These are phyloP conservation scores for Polyommatus iphigenia DNA, from an alignment of 2,888 invertebrate genomes.

Conservation along the genomic window DNA sequence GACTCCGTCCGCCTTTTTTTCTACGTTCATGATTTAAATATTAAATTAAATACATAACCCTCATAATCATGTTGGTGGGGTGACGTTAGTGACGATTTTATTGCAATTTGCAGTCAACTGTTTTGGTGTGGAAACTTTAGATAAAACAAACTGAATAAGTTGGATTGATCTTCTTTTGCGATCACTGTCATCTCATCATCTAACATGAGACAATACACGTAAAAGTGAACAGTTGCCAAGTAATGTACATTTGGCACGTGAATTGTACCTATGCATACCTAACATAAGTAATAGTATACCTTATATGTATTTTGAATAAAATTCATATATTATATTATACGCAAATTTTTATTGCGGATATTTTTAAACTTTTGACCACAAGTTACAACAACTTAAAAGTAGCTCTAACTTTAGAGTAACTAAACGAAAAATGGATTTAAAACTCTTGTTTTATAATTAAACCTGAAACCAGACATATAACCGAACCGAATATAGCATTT, in stretches of 20 bases:
- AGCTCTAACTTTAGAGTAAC: background rate
- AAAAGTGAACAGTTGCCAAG: conserved; percentile 7
- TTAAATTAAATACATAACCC: too few species aligned
- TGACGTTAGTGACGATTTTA: background rate
- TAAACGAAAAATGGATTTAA: background rate
- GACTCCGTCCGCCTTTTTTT: too few species aligned
- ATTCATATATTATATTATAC: background rate
- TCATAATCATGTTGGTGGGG: too few species aligned
- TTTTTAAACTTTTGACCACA: background rate
- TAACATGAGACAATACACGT: background rate
- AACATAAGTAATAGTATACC: background rate
- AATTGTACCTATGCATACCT: background rate
- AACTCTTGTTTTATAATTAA: background rate
- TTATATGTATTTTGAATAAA: background rate
- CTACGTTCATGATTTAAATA: too few species aligned
- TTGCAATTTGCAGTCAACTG: background rate
- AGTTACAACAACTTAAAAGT: background rate
- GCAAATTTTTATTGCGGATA: background rate
- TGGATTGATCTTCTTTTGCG: background rate
- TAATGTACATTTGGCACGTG: conserved; percentile 6
- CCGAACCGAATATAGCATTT: too few species aligned
- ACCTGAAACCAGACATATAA: background rate
- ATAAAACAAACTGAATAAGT: background rate
- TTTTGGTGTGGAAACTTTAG: background rate
- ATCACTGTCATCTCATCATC: background rate